Evolutionary conservation across 2,797 vertebrate species (phyloP), one percentile per base, ranked within the genome.

Genomic region (Paguma larvata): DNA sequence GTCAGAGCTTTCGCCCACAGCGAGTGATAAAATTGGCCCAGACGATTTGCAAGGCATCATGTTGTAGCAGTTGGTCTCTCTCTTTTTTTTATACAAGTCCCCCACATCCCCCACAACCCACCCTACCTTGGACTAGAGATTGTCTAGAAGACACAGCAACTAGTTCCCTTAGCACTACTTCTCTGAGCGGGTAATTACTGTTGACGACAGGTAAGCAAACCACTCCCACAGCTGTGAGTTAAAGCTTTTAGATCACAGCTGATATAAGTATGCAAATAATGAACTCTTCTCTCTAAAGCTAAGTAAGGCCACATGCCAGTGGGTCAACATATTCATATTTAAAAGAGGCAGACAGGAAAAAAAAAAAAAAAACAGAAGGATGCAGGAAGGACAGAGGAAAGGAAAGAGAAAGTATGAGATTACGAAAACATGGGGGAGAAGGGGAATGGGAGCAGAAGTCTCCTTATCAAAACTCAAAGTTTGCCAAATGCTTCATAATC

Each of bases 401-500:
- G 48, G 27, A 32, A 14, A 56, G 73, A 72, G 48, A 73, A 82
- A 80, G 16, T 7, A 34, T 5, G 9, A 84, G 51, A 41, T 79
- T n/a, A 79, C 3, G 19, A 93, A 90, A 87, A 38, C 34, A n/a
- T 21, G 87, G 32, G 16, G 16, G 44, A 84, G 59, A 67, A 41
- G n/a, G 46, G 63, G 46, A 90, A 91, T 63, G 48, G 96, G 53
- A 79, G 46, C 85, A 96, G 32, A 95, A 83, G 23, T 83, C 38
- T 95, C 78, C 95, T 98, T 97, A 98, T 97, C 97, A 97, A 97
- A 96, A 95, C 62, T 53, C 62, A 84, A 85, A 78, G 38, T 63
- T 14, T 98, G 97, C 89, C 96, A 82, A 91, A 48, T 3, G 23
- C 59, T 78, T 73, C 59, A 56, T 77, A 84, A 84, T 82, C 67